Percentiles rank a stretch among this genome's conserved stretches.
These are phyloP conservation scores for Amphiura filiformis DNA, from an alignment of 35 echinoderm and acorn worm genomes.

Conservation along the genomic window DNA sequence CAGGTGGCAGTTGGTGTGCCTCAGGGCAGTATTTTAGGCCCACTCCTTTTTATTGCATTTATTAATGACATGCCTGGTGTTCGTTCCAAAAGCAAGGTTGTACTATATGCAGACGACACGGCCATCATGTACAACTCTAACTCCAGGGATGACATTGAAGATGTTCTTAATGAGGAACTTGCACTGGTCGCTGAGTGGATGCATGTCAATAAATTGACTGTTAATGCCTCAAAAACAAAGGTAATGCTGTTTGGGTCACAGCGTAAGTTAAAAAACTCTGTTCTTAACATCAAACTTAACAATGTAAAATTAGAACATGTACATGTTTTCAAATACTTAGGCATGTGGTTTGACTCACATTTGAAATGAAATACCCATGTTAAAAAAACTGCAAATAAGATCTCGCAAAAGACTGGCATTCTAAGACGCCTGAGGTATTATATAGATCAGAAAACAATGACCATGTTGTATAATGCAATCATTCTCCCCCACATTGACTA, in stretches of 20 bases:
- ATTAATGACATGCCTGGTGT: not conserved
- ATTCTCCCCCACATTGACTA: constrained; percentile 1
- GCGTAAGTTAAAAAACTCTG: no score
- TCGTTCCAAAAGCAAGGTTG: not conserved
- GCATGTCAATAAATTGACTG: not conserved
- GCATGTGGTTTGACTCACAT: constrained; percentile 1
- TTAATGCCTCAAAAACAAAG: constrained; percentile 26
- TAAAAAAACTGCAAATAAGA: constrained; percentile 8
- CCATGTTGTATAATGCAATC: not conserved
- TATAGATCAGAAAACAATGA: not conserved
- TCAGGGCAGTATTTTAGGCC: not conserved
- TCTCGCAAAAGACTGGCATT: constrained; percentile 10
- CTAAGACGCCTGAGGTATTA: not conserved
- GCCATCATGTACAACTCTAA: not conserved
- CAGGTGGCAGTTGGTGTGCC: not conserved
- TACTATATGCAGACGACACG: constrained; percentile 1
- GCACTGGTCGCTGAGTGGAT: not conserved
- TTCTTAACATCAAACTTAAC: not conserved
- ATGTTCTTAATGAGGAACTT: not conserved
- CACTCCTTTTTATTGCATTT: not conserved
- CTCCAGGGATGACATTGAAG: not conserved
- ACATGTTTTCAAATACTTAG: constrained; percentile 12
- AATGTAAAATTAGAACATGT: not conserved
- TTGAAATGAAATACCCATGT: constrained; percentile 22
- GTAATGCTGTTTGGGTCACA: constrained; percentile 18